These are phyloP conservation scores for Leucosticte australis DNA, from an alignment of 2,113 vertebrate genomes.

Conservation along the genomic window DNA sequence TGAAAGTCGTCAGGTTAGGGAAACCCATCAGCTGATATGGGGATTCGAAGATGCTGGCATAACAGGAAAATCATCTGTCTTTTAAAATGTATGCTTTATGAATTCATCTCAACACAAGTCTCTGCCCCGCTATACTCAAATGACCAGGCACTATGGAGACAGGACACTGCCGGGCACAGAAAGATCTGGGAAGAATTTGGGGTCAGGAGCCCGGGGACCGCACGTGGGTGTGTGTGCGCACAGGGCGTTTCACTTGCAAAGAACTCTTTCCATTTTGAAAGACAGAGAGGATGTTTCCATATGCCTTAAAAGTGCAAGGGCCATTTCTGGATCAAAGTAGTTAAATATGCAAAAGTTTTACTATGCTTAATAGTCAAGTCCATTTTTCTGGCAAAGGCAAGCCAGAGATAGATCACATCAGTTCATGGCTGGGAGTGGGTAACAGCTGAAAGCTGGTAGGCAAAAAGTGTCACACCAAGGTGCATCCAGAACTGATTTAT, in stretches of 20 bases:
- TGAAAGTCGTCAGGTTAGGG: slow-evolving; percentile 48
- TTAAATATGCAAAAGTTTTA: slow-evolving; percentile 47
- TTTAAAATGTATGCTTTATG: slow-evolving; percentile 51
- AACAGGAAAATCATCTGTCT: slow-evolving; percentile 63
- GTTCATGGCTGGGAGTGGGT: background rate
- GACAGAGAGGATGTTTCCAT: slow-evolving; percentile 60
- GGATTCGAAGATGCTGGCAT: slow-evolving; percentile 45
- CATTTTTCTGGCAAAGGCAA: slow-evolving; percentile 54
- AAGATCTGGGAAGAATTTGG: background rate
- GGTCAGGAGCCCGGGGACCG: background rate
- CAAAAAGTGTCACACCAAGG: slow-evolving; percentile 39
- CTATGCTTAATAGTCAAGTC: slow-evolving; percentile 43
- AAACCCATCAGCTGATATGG: slow-evolving; percentile 35
- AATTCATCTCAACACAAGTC: background rate
- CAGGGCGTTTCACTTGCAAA: background rate
- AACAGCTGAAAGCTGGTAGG: slow-evolving; percentile 43
- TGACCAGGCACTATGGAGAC: background rate
- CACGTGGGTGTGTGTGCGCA: fast-evolving
- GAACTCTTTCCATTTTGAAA: slow-evolving; percentile 55
- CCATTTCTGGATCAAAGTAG: slow-evolving; percentile 60
- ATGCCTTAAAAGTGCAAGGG: slow-evolving; percentile 70
- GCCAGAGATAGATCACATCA: slow-evolving; percentile 27
- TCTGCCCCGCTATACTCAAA: background rate
- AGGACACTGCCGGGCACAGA: background rate
- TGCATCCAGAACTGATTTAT: slow-evolving; percentile 46